Evolutionary conservation across 2,888 invertebrate genomes (phyloP).

Genomic region (Trachelus tabidus): DNA sequence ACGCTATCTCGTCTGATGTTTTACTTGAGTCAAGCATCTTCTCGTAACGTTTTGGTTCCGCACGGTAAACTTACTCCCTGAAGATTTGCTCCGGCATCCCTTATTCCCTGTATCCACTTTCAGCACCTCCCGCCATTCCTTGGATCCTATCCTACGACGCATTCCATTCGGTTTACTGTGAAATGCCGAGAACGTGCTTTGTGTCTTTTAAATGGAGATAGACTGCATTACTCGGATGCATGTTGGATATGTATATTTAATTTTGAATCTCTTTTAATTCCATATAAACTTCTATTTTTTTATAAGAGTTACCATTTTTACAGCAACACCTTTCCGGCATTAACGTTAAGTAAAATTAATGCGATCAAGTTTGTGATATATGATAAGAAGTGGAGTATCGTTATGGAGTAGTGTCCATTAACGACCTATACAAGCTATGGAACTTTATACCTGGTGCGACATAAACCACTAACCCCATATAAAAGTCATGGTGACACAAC

Average conservation of each 20-base stretch:
- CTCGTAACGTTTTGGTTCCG: constrained; percentile 7
- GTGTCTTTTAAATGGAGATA: background rate
- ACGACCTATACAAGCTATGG: constrained; percentile 49
- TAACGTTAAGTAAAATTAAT: background rate
- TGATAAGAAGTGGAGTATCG: constrained; percentile 13
- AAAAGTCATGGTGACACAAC: constrained; percentile 40
- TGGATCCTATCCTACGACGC: background rate
- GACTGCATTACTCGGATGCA: background rate
- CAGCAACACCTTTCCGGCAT: background rate
- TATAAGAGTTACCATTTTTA: background rate
- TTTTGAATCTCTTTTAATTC: background rate
- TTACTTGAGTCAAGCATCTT: background rate
- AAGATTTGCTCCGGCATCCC: constrained; percentile 38
- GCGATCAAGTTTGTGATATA: background rate
- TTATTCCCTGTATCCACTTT: background rate
- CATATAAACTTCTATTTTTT: background rate
- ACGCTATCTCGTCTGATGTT: background rate
- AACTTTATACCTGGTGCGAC: constrained; percentile 61
- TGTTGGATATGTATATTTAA: background rate
- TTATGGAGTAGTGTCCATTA: constrained; percentile 49
- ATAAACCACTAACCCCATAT: constrained; percentile 46
- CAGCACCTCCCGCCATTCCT: background rate
- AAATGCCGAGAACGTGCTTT: background rate
- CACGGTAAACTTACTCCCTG: constrained; percentile 39
- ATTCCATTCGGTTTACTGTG: background rate